Evolutionary conservation across 1,140 invertebrate species (phyloP).

Genomic region (Rhagoletis pomonella): DNA sequence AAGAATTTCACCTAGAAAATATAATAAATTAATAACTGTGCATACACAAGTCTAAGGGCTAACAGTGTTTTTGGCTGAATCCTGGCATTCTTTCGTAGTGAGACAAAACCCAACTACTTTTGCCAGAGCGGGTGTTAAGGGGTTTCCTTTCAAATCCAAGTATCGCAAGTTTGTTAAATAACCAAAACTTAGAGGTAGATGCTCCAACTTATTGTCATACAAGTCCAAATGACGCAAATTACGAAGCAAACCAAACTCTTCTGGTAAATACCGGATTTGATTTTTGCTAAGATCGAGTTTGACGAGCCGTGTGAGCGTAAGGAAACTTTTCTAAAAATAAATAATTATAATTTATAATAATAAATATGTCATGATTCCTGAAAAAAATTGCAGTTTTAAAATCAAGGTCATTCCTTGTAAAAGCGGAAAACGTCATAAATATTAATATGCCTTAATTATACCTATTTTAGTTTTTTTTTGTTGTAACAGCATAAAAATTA

Average conservation of each 20-base stretch:
- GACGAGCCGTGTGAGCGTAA: conserved; percentile 80
- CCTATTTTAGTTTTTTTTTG: too few relatives aligned
- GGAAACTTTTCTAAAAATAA: conserved; percentile 77
- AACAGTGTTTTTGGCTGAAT: conserved; percentile 79
- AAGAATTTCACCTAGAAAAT: conserved; percentile 56
- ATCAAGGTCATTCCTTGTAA: too few relatives aligned
- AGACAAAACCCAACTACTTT: conserved; percentile 80
- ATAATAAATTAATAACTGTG: not conserved
- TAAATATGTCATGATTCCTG: too few relatives aligned
- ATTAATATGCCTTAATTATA: too few relatives aligned
- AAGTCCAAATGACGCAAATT: conserved; percentile 86
- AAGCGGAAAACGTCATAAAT: too few relatives aligned
- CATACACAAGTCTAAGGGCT: conserved; percentile 52
- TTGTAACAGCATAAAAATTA: too few relatives aligned
- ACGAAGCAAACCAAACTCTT: conserved; percentile 84
- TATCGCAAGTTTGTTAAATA: conserved; percentile 83
- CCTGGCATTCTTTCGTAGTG: conserved; percentile 78
- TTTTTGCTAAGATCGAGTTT: conserved; percentile 88
- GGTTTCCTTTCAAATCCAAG: conserved; percentile 90
- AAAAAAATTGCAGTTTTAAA: too few relatives aligned
- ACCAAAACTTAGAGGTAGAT: conserved; percentile 82
- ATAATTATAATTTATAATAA: too few relatives aligned
- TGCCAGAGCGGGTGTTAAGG: conserved; percentile 80
- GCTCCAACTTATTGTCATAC: conserved; percentile 82
- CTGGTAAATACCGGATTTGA: conserved; percentile 81